Evolutionary conservation across 2,797 vertebrate genomes (phyloP).

Genomic region (Hypotaenidia philippensis): DNA sequence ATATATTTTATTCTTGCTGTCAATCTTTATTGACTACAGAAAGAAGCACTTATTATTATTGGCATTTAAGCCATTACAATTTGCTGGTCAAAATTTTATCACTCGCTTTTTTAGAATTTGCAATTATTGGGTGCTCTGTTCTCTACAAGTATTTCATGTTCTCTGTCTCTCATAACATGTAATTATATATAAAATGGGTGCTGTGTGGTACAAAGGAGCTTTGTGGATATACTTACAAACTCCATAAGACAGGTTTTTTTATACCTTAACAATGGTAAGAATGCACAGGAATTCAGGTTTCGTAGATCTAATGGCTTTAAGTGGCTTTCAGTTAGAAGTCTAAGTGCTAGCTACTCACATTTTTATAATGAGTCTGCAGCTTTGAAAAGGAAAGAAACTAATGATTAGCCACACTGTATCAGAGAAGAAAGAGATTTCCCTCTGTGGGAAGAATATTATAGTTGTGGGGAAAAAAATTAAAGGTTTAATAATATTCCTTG

Average conservation of each 20-base stretch:
- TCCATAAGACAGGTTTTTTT: not conserved
- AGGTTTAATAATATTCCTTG: not conserved
- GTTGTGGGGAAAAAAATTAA: not conserved
- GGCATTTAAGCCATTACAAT: not conserved
- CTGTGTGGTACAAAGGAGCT: not conserved
- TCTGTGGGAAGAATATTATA: constrained; percentile 21
- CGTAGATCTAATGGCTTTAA: constrained; percentile 3
- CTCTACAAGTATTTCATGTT: not conserved
- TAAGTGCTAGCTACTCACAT: not conserved
- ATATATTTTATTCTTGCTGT: not conserved
- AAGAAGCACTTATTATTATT: not conserved
- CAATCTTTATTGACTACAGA: not conserved
- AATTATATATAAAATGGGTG: not conserved
- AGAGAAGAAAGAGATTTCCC: constrained; percentile 1
- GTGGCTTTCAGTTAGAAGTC: constrained; percentile 3
- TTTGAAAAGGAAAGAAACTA: constrained; percentile 27
- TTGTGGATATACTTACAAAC: not conserved
- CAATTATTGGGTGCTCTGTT: not conserved
- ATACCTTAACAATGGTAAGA: not conserved
- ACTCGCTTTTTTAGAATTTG: not conserved
- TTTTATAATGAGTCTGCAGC: constrained; percentile 5
- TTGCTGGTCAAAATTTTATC: not conserved
- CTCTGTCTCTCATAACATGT: not conserved
- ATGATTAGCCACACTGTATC: not conserved
- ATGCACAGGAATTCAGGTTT: not conserved